Conservation (phyloP, 2,888 invertebrate species). For the Leptopilina drosophilae region DNA sequence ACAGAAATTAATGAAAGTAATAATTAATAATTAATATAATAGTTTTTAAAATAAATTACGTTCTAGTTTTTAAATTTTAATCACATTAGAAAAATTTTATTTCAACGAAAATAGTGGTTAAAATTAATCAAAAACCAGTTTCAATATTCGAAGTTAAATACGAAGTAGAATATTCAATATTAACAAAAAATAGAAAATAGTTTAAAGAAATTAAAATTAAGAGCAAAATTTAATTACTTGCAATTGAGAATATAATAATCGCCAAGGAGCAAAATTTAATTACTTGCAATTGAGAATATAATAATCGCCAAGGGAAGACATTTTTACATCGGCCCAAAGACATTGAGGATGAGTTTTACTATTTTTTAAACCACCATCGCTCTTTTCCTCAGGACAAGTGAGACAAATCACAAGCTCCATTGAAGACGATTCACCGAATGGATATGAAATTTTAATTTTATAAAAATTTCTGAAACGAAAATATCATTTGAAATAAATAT, state of each 20-base stretch:
- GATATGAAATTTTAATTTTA: slow-evolving; percentile 36
- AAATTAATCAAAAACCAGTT: background rate
- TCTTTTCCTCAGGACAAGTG: slow-evolving; percentile 36
- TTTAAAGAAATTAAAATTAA: background rate
- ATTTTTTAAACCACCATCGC: background rate
- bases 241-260: slow-evolving; percentile 49
- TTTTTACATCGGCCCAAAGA: slow-evolving; percentile 41
- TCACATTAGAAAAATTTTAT: too few relatives aligned
- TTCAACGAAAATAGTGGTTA: too few relatives aligned
- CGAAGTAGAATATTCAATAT: background rate
- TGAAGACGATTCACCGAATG: slow-evolving; percentile 11
- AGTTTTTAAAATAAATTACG: too few relatives aligned
- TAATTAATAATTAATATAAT: too few relatives aligned
- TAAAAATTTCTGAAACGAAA: slow-evolving; percentile 43
- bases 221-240: slow-evolving; percentile 33
- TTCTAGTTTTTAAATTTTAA: too few relatives aligned
- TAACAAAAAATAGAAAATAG: background rate
- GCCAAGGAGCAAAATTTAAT: background rate
- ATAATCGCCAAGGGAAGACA: slow-evolving; percentile 35
- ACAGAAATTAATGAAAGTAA: too few relatives aligned
- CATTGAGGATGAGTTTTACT: slow-evolving; percentile 43
- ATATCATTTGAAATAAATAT: background rate
- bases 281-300: slow-evolving; percentile 50
- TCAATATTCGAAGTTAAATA: background rate
- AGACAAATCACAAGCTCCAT: slow-evolving; percentile 44